phyloP scores from a whole-genome alignment of 2,888 invertebrate genomes.

The Zygaena filipendulae region DNA sequence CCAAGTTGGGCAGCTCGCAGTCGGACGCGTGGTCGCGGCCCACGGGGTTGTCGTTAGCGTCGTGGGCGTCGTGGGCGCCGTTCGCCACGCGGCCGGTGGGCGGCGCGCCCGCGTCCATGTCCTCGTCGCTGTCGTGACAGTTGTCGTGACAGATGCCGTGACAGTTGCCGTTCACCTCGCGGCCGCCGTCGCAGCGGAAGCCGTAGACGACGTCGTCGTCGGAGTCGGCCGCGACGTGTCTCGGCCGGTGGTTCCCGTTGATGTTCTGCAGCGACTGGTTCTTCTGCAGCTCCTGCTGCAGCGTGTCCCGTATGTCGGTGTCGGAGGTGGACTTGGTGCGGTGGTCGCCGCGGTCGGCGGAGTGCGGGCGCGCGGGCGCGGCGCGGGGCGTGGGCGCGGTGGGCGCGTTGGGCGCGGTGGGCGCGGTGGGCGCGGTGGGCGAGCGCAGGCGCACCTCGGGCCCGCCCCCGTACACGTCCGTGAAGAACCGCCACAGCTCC shows the following conservation, averaged over 20 bases:
- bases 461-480: constrained; percentile 88
- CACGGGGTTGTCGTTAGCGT: constrained; percentile 43
- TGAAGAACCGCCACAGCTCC: constrained; percentile 89
- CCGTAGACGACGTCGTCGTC: constrained; percentile 45
- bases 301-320: constrained; percentile 36
- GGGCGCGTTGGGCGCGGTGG: constrained; percentile 10
- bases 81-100: constrained; percentile 40
- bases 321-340: constrained; percentile 50
- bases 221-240: constrained; percentile 32
- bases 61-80: constrained; percentile 46
- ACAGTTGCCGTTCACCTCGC: constrained; percentile 46
- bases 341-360: constrained; percentile 55
- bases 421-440: constrained; percentile 18
- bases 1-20: constrained; percentile 41
- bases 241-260: constrained; percentile 29
- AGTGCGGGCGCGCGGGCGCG: constrained; percentile 34
- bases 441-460: constrained; percentile 75
- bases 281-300: constrained; percentile 44
- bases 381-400: constrained; percentile 10
- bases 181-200: constrained; percentile 30
- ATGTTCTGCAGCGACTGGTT: constrained; percentile 59
- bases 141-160: too few species aligned
- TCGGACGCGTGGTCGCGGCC: constrained; percentile 22
- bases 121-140: constrained; percentile 48
- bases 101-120: constrained; percentile 31